Percentiles rank a stretch among this genome's conserved stretches.
phyloP scores from a whole-genome alignment of 2,113 vertebrate genomes.

The Suncus etruscus region DNA sequence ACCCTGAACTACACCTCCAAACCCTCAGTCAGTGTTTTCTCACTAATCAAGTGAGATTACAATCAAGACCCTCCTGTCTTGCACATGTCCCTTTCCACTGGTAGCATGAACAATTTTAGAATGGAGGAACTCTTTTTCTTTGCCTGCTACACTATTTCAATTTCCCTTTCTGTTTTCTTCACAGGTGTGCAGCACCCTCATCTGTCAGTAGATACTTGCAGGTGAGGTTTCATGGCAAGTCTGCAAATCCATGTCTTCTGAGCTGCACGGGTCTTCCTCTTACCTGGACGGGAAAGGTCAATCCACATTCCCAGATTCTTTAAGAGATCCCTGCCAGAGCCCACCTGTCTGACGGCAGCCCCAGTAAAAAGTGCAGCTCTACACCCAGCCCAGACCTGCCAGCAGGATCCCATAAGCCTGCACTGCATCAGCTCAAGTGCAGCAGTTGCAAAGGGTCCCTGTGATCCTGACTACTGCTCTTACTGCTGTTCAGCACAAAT shows the following conservation, averaged over 20 bases:
- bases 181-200: background rate
- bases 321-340: background rate
- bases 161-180: background rate
- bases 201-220: background rate
- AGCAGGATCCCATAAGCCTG: background rate
- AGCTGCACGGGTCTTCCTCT: background rate
- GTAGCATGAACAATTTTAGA: background rate
- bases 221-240: background rate
- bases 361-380: too few relatives aligned
- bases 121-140: background rate
- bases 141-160: background rate
- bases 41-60: background rate
- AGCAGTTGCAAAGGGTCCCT: background rate
- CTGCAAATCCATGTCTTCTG: too few relatives aligned
- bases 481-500: background rate
- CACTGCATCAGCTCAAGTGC: background rate
- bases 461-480: accelerated
- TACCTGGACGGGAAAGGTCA: background rate
- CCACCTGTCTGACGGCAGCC: too few relatives aligned
- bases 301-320: background rate
- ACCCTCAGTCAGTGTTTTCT: background rate
- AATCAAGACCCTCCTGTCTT: background rate
- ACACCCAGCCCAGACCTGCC: background rate
- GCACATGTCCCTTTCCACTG: background rate
- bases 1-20: too few relatives aligned